Evolutionary conservation across 2,888 invertebrate species (phyloP), one percentile per base, ranked within the genome.

Genomic region (Nephrotoma flavescens): DNA sequence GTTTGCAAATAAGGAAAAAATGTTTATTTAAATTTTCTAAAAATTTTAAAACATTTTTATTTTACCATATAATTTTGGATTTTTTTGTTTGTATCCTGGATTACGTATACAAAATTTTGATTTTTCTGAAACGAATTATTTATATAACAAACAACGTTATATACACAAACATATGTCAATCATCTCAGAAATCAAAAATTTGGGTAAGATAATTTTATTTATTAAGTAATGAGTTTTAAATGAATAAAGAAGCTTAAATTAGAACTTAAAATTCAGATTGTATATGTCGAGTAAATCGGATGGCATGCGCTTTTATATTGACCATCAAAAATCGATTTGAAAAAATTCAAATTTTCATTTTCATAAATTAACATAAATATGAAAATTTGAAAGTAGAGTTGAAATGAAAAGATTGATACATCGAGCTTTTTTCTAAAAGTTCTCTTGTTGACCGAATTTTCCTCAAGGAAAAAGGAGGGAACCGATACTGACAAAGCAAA

Each of bases 301-400:
- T 84, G 84, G 41, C 84, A 84, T 84, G 84, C 84, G 84, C 84
- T 84, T 84, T 84, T 84, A 42, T 42, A 84, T 84, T 84, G 84
- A 84, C 42, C 84, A 84, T 84, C 84, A 84, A 84, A 83, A 84
- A 84, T 84, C 84, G 42, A 84, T 84, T 42, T 12, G n/a, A 84
- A 41, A 83, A 83, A 41, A 0, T 83, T 83, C 1, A 83, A 83
- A 41, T 83, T 83, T 31, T 31, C 31, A 31, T 41, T 41, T 83
- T 52, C 11, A 57, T 57, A 57, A 57, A 15, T 71, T 71, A 71
- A 31, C 71, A 71, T 71, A 52, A 52, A 52, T 15, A 52, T 52
- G 15, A 15, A 52, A 52, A 52, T 15, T 7, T 71, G 9, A 11
- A 31, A 71, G 71, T 31, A 31, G 71, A 71, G 5, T 31, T 9